A percentile compares a stretch with the other conserved stretches of the same genome.
Conservation (phyloP, 2,888 invertebrate species). For the Leucophenga montana region DNA sequence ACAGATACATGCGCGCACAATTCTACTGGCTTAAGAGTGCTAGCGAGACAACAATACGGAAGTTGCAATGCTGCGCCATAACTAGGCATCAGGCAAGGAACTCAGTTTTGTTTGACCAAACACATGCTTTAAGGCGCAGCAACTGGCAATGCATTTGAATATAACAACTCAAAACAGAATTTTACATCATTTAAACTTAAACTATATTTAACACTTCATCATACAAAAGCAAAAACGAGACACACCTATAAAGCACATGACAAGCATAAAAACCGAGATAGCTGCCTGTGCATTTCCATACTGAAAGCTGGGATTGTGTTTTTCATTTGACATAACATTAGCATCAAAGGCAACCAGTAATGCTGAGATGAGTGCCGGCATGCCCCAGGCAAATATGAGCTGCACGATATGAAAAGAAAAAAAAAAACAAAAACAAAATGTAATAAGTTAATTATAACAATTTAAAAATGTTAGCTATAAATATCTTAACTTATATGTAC, state of each 20-base stretch:
- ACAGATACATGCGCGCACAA: conserved; percentile 48
- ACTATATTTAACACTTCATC: not conserved
- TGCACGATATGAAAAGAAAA: conserved; percentile 65
- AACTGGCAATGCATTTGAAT: conserved; percentile 8
- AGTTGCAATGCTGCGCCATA: not conserved
- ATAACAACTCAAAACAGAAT: conserved; percentile 50
- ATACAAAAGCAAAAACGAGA: conserved; percentile 56
- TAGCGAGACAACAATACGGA: no score
- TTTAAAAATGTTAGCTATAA: not conserved
- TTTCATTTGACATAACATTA: conserved; percentile 75
- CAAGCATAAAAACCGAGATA: conserved; percentile 82
- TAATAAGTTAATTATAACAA: conserved; percentile 21
- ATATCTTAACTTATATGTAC: no score
- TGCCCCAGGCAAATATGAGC: conserved; percentile 77
- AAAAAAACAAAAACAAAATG: not conserved
- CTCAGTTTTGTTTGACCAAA: not conserved
- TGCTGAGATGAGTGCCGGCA: conserved; percentile 80
- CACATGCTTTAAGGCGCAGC: conserved; percentile 15
- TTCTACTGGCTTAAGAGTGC: no score
- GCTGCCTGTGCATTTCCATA: conserved; percentile 85
- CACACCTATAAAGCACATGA: conserved; percentile 85
- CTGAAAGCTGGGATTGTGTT: conserved; percentile 84
- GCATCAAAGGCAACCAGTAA: conserved; percentile 77
- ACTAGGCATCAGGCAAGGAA: not conserved
- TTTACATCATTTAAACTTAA: conserved; percentile 44